Evolutionary conservation across 2,888 invertebrate species (phyloP).

Genomic region (Ennomos quercinarius): DNA sequence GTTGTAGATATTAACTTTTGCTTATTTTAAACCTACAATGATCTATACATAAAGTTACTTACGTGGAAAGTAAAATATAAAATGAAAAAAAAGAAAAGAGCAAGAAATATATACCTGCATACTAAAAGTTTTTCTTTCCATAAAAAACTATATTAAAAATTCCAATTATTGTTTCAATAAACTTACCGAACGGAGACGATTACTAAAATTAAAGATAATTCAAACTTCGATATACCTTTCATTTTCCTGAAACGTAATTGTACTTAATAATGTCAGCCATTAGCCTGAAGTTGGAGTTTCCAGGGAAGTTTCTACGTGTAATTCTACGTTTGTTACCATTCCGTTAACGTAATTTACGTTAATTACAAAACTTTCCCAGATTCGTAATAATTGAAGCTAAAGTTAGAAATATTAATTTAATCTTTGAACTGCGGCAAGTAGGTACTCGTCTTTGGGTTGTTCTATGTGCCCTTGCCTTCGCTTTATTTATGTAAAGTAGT

Average conservation of each 20-base stretch:
- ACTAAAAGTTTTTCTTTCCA: too few relatives aligned
- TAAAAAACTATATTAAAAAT: neutral
- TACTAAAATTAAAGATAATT: too few relatives aligned
- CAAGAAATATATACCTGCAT: too few relatives aligned
- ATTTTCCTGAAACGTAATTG: conserved; percentile 1
- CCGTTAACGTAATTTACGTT: conserved; percentile 34
- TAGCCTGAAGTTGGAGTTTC: conserved; percentile 14
- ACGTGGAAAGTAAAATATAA: too few relatives aligned
- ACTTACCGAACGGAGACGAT: too few relatives aligned
- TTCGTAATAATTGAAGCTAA: conserved; percentile 29
- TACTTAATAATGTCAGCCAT: conserved; percentile 11
- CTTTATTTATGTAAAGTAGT: neutral
- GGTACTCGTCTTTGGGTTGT: conserved; percentile 7
- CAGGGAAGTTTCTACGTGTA: conserved; percentile 13
- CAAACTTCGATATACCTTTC: too few relatives aligned
- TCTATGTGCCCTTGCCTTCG: neutral
- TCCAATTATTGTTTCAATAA: neutral
- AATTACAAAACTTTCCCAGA: conserved; percentile 37
- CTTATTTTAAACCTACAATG: too few relatives aligned
- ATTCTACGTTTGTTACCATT: conserved; percentile 22
- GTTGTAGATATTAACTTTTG: too few relatives aligned
- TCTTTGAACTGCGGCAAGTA: conserved; percentile 21
- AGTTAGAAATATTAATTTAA: conserved; percentile 25
- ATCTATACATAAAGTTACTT: too few relatives aligned
- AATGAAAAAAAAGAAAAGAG: too few relatives aligned